Evolutionary conservation across 2,113 vertebrate species (phyloP).

Genomic region (Stigmatopora argus): DNA sequence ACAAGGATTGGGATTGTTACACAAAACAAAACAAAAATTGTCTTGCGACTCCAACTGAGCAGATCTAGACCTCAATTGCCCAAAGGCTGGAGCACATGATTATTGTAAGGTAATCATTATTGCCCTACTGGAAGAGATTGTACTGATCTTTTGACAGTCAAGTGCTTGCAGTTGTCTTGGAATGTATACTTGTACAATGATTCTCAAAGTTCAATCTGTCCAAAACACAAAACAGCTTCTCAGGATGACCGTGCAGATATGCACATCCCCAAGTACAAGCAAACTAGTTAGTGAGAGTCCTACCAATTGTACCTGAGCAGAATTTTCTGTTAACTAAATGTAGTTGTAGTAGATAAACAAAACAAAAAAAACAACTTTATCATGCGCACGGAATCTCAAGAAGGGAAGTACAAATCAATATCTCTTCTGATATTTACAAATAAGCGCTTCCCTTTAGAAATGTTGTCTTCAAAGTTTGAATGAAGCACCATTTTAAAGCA

Average conservation of each 20-base stretch:
- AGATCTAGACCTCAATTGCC: slow-evolving; percentile 34
- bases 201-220: slow-evolving; percentile 6
- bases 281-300: not conserved
- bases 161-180: slow-evolving; percentile 31
- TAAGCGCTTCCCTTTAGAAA: no score
- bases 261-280: not conserved
- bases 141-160: slow-evolving; percentile 40
- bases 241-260: slow-evolving; percentile 15
- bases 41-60: slow-evolving; percentile 29
- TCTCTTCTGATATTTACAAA: no score
- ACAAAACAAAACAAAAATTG: slow-evolving; percentile 47
- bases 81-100: slow-evolving; percentile 54
- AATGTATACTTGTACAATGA: slow-evolving; percentile 4
- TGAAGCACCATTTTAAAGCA: no score
- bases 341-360: not conserved
- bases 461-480: no score
- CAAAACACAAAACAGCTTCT: slow-evolving; percentile 2
- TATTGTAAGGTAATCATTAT: slow-evolving; percentile 50
- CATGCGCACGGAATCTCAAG: no score
- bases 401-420: no score
- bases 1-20: slow-evolving; percentile 60
- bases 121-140: slow-evolving; percentile 24
- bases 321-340: not conserved
- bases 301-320: not conserved
- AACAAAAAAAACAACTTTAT: no score